phyloP scores from a whole-genome alignment of 2,113 vertebrate species.

The Rhombomys opimus region DNA sequence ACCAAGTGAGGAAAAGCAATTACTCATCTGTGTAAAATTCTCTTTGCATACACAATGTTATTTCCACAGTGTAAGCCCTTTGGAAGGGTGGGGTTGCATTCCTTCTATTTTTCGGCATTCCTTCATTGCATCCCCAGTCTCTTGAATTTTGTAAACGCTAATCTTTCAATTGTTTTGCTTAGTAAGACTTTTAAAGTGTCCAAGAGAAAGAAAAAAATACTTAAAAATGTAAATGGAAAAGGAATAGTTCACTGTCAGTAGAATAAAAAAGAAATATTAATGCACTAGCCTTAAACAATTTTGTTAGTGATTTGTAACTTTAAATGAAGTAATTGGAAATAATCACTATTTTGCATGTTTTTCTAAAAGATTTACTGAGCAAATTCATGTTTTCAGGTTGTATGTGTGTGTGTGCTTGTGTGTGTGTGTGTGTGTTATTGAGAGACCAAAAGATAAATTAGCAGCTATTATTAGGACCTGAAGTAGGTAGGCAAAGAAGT shows the following conservation, averaged over 20 bases:
- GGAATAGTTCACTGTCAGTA: background rate
- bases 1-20: conserved; percentile 61
- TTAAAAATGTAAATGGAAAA: conserved; percentile 9
- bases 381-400: background rate
- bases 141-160: conserved; percentile 33
- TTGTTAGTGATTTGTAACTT: background rate
- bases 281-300: background rate
- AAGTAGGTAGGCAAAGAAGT: too few relatives aligned
- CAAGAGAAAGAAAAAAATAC: conserved; percentile 5
- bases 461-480: too few relatives aligned
- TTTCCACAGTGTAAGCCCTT: conserved; percentile 49
- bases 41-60: conserved; percentile 35
- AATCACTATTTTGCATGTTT: background rate
- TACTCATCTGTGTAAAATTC: conserved; percentile 67
- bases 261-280: background rate
- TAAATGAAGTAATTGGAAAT: conserved; percentile 38
- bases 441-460: too few relatives aligned
- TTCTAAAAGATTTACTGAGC: background rate
- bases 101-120: conserved; percentile 56
- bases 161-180: conserved; percentile 38
- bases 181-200: conserved; percentile 43
- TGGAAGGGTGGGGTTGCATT: conserved; percentile 59
- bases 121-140: conserved; percentile 30
- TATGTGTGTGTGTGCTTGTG: background rate
- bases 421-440: too few relatives aligned